Base-by-base conservation (phyloP, 2,888 invertebrate species). In the Margaritifera margaritifera region DNA sequence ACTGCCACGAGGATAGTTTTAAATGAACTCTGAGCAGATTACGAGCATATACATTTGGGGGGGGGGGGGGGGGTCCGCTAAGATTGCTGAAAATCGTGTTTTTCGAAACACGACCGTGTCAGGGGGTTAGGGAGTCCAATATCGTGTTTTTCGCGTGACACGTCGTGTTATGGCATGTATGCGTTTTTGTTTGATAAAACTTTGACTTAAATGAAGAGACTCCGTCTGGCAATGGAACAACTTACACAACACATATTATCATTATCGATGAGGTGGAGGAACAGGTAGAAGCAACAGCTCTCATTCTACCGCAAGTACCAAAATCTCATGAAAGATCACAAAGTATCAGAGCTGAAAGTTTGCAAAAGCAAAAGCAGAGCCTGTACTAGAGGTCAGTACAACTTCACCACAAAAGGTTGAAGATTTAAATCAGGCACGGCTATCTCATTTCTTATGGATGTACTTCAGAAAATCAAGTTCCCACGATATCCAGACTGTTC, bases 181-280 rank as follows among this genome's bases (percentile, higher is more conserved):
- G n/a, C n/a, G n/a, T n/a, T n/a, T n/a, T n/a, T n/a, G n/a, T n/a
- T n/a, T n/a, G n/a, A n/a, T n/a, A n/a, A n/a, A 73, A 78, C 24
- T 73, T 74, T 65, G 78, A 75, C 50, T 24, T 73, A 27, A 69
- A 67, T 66, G 73, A 77, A 54, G 72, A 75, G 24, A 73, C 67
- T 2, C 68, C 70, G 25, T 70, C 71, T 25, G 73, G 71, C 6
- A 20, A 61, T 54, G 77, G 64, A 3, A 77, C 74, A 64, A 77
- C 63, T 4, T 64, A 75, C 25, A 64, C 75, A 0, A 62, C 74
- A 24, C 74, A 75, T 62, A 69, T 72, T 11, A 72, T 77, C 20
- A 66, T 72, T 22, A 66, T 77, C 6, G 72, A 77, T 69, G 77
- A 74, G n/a, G 51, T 63, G 24, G 3, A 24, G 3, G 66, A 66